Evolutionary conservation across 2,888 invertebrate species (phyloP).

Genomic region (Tenthredo mesomela): DNA sequence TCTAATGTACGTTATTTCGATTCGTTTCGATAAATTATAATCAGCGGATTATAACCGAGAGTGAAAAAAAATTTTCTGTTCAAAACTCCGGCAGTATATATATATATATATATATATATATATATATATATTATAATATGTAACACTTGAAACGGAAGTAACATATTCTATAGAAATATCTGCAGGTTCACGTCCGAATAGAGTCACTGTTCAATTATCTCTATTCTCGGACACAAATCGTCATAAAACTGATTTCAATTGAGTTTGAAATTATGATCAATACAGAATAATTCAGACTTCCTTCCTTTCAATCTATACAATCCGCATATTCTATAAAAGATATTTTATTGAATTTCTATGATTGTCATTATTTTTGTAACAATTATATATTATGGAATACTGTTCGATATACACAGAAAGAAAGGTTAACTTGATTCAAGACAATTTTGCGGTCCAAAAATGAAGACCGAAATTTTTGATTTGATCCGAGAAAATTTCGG

Average conservation of each 20-base stretch:
- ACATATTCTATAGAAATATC: not conserved
- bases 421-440: no score
- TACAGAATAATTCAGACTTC: not conserved
- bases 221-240: constrained; percentile 23
- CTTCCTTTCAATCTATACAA: not conserved
- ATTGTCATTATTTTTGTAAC: not conserved
- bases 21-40: not conserved
- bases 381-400: not conserved
- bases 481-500: no score
- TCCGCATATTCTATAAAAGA: not conserved
- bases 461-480: no score
- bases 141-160: not conserved
- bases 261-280: not conserved
- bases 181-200: constrained; percentile 17
- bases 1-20: not conserved
- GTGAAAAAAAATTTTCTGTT: not conserved
- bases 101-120: not conserved
- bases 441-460: no score
- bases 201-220: constrained; percentile 41
- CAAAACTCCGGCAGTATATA: not conserved
- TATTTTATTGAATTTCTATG: not conserved
- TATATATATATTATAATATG: not conserved
- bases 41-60: not conserved
- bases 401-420: no score
- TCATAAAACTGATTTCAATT: not conserved